A percentile compares a stretch with the other conserved stretches of the same genome.
phyloP scores from a whole-genome alignment of 2,797 vertebrate species.

The Vespertilio murinus region DNA sequence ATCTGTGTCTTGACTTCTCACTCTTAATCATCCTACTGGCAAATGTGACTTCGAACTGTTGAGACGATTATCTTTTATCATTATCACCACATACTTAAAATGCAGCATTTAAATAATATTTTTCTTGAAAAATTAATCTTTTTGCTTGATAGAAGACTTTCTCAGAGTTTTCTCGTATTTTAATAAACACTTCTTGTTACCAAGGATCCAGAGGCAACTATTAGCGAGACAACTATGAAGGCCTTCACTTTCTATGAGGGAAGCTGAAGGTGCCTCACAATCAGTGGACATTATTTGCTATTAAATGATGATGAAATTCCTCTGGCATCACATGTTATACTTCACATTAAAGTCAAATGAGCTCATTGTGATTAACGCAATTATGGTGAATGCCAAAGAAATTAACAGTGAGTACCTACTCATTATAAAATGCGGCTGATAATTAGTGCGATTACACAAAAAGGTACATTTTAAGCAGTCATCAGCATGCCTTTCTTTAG shows the following conservation, averaged over 20 bases:
- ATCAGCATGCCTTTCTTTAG: conserved; percentile 76
- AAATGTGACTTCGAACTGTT: background rate
- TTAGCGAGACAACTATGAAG: conserved; percentile 24
- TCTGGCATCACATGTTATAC: conserved; percentile 72
- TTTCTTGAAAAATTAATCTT: background rate
- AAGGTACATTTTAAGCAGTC: conserved; percentile 82
- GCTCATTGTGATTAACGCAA: conserved; percentile 80
- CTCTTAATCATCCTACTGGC: background rate
- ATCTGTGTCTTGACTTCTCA: background rate
- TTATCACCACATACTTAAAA: background rate
- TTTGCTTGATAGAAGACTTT: background rate
- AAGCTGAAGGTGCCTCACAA: background rate
- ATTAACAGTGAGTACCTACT: conserved; percentile 83
- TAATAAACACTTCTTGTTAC: background rate
- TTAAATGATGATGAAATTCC: conserved; percentile 73
- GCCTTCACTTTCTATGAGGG: background rate
- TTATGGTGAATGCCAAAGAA: conserved; percentile 76
- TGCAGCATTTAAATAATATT: background rate
- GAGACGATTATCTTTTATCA: background rate
- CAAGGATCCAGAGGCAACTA: background rate
- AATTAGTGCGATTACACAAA: conserved; percentile 83
- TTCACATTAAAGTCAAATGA: conserved; percentile 81
- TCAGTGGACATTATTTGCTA: conserved; percentile 61
- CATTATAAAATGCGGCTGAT: conserved; percentile 79
- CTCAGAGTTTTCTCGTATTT: background rate